Conservation (phyloP, 2,113 vertebrate genomes). For the Dicaeum eximium region DNA sequence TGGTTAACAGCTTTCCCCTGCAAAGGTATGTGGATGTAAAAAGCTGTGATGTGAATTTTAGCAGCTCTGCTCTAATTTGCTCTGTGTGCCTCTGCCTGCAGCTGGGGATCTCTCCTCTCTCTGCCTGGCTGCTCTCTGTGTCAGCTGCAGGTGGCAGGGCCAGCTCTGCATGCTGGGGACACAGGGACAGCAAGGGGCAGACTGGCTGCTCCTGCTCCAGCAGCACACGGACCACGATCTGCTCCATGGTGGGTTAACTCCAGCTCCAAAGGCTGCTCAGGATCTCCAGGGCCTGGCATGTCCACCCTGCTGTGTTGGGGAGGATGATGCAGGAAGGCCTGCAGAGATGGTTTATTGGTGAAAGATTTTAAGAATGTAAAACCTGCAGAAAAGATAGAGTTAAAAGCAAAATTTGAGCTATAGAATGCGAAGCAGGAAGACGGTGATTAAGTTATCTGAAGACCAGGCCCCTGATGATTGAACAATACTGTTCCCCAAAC, state of each 20-base stretch:
- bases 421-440: too few relatives aligned
- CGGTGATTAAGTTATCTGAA: too few relatives aligned
- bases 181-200: fast-evolving
- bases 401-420: too few relatives aligned
- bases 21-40: neutral
- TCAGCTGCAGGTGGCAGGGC: neutral
- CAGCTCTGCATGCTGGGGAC: neutral
- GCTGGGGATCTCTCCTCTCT: neutral
- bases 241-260: neutral
- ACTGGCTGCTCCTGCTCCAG: neutral
- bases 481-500: too few relatives aligned
- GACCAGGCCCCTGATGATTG: too few relatives aligned
- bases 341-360: too few relatives aligned
- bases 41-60: neutral
- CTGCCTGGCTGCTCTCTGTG: neutral
- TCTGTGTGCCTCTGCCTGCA: neutral
- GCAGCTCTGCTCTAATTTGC: neutral
- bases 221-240: fast-evolving
- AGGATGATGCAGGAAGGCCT: too few relatives aligned
- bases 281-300: neutral
- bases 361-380: too few relatives aligned
- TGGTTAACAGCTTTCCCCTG: neutral
- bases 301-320: too few relatives aligned
- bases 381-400: too few relatives aligned
- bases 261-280: neutral